A percentile compares a stretch with the other conserved stretches of the same genome.
Evolutionary conservation across 2,113 vertebrate species (phyloP).

Genomic region (Stigmatopora nigra): DNA sequence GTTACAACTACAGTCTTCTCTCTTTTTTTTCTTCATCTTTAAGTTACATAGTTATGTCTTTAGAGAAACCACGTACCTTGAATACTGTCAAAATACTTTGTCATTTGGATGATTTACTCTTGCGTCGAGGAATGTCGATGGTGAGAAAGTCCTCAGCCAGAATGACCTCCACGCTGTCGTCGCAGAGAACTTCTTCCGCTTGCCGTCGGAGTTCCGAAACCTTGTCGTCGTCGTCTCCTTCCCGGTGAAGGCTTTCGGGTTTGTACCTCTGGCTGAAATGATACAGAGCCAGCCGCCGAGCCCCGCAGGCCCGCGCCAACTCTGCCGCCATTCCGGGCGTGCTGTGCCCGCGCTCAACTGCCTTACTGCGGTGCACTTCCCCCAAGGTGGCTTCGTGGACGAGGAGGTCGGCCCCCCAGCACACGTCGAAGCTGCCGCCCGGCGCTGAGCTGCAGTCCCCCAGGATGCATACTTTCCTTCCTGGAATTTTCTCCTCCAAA

Average conservation of each 20-base stretch:
- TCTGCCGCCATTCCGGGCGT: constrained; percentile 79
- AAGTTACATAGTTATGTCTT: background rate
- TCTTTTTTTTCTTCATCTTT: background rate
- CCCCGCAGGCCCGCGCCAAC: constrained; percentile 71
- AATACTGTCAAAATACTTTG: background rate
- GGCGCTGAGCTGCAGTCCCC: constrained; percentile 80
- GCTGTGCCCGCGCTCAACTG: constrained; percentile 82
- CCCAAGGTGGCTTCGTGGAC: constrained; percentile 88
- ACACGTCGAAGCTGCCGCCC: constrained; percentile 65
- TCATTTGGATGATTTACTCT: constrained; percentile 9
- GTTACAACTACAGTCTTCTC: no score
- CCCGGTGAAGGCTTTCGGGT: constrained; percentile 52
- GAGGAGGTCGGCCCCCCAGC: constrained; percentile 75
- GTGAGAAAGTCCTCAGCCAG: constrained; percentile 88
- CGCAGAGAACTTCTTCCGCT: constrained; percentile 66
- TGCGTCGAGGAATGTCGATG: constrained; percentile 71
- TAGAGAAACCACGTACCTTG: background rate
- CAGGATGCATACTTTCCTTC: constrained; percentile 84
- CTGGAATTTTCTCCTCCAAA: constrained; percentile 70
- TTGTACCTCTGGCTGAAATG: constrained; percentile 93
- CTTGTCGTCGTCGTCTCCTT: constrained; percentile 62
- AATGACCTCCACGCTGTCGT: constrained; percentile 65
- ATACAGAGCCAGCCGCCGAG: constrained; percentile 69
- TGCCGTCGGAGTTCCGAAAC: constrained; percentile 70
- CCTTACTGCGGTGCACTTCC: constrained; percentile 77